Conservation (phyloP, 2,888 invertebrate species). For the Sminthurides aquaticus region DNA sequence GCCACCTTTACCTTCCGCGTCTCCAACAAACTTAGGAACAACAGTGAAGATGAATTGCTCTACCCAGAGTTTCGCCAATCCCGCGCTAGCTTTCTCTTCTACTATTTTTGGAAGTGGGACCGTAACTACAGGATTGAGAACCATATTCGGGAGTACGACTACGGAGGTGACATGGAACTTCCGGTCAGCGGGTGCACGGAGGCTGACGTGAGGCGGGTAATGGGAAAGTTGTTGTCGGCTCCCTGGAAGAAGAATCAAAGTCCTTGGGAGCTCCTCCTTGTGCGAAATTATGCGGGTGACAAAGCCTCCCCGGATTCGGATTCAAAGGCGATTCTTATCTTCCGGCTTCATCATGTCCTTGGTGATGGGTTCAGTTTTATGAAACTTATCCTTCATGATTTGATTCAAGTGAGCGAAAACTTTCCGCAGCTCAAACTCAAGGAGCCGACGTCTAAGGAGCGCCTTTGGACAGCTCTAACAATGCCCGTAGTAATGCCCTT, state of each 20-base stretch:
- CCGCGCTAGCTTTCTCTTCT: background rate
- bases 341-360: conserved; percentile 4
- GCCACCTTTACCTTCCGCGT: background rate
- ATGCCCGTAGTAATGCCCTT: background rate
- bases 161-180: background rate
- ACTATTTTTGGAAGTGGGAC: conserved; percentile 11
- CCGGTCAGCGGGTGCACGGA: background rate
- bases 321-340: background rate
- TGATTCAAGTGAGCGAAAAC: background rate
- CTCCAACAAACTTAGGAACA: background rate
- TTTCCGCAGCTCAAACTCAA: background rate
- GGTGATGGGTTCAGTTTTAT: conserved; percentile 13
- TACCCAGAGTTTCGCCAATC: conserved; percentile 3
- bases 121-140: background rate
- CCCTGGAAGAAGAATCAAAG: conserved; percentile 2
- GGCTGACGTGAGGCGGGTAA: background rate
- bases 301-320: no score
- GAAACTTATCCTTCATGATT: background rate
- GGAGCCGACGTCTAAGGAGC: background rate
- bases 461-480: background rate
- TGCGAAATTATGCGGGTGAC: background rate
- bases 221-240: background rate
- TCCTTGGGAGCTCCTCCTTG: conserved; percentile 11
- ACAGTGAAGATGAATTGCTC: background rate
- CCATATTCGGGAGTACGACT: conserved; percentile 9